A percentile compares a stretch with the other conserved stretches of the same genome.
Conservation (phyloP, 2,888 invertebrate genomes). For the Pterostichus niger region DNA sequence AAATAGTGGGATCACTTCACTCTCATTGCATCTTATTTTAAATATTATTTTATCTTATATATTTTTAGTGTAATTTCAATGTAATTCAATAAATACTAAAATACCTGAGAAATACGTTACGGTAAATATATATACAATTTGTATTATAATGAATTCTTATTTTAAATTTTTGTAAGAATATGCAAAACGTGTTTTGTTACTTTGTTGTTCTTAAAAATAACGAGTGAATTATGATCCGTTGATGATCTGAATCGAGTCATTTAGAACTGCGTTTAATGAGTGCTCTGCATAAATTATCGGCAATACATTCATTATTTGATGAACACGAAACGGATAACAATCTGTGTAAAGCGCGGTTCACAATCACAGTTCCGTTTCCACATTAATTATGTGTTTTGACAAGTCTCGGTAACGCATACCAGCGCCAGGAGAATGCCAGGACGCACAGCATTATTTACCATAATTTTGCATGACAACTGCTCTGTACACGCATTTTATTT, state of each 20-base stretch:
- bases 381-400: conserved; percentile 64
- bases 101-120: too few species aligned
- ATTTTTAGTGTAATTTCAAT: too few species aligned
- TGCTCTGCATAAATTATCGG: conserved; percentile 46
- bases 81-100: too few species aligned
- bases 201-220: conserved; percentile 12
- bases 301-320: conserved; percentile 53
- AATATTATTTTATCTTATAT: too few species aligned
- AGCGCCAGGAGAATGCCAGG: neutral
- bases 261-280: conserved; percentile 37
- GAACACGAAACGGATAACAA: conserved; percentile 55
- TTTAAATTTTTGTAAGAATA: neutral
- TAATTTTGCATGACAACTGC: conserved; percentile 61
- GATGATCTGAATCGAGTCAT: neutral
- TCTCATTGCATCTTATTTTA: too few species aligned
- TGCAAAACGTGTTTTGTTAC: neutral
- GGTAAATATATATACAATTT: neutral
- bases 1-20: too few species aligned
- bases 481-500: conserved; percentile 51
- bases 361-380: conserved; percentile 56
- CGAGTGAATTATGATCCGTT: conserved; percentile 23
- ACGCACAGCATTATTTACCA: conserved; percentile 52
- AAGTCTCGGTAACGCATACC: conserved; percentile 50
- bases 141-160: too few species aligned
- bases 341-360: conserved; percentile 56